Conservation (phyloP, 1,140 invertebrate genomes). For the Lordiphosa mommai region DNA sequence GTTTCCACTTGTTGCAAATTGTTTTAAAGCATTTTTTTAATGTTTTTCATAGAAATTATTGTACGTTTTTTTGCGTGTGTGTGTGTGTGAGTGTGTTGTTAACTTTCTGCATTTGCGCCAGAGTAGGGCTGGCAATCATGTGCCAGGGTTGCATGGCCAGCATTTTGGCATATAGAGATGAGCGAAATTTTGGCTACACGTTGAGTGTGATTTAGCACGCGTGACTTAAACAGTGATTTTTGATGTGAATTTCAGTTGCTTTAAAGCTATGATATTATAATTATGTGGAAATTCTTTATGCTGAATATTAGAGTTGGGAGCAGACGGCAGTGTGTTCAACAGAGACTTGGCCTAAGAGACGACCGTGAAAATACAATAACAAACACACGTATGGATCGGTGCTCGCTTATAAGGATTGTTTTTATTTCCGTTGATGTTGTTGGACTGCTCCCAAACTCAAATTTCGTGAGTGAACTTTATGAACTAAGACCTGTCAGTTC, state of each 20-base stretch:
- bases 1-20: conserved; percentile 8
- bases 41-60: conserved; percentile 24
- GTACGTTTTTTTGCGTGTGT: conserved; percentile 18
- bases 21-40: conserved; percentile 17
- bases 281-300: no score
- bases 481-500: no score
- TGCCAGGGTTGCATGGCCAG: conserved; percentile 8
- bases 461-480: no score
- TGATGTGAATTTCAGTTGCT: not conserved
- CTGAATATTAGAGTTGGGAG: no score
- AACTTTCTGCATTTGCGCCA: conserved; percentile 36
- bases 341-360: no score
- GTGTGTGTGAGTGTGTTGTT: conserved; percentile 9
- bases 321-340: no score
- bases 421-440: no score
- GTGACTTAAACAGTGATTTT: not conserved
- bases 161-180: conserved; percentile 10
- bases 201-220: not conserved
- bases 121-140: conserved; percentile 23
- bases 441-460: no score
- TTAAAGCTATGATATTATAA: no score
- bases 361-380: no score
- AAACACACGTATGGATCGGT: no score
- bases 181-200: not conserved
- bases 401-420: no score